A percentile compares a stretch with the other conserved stretches of the same genome.
phyloP scores from a whole-genome alignment of 2,113 vertebrate genomes.

The Cyphomyrus plagiostoma region DNA sequence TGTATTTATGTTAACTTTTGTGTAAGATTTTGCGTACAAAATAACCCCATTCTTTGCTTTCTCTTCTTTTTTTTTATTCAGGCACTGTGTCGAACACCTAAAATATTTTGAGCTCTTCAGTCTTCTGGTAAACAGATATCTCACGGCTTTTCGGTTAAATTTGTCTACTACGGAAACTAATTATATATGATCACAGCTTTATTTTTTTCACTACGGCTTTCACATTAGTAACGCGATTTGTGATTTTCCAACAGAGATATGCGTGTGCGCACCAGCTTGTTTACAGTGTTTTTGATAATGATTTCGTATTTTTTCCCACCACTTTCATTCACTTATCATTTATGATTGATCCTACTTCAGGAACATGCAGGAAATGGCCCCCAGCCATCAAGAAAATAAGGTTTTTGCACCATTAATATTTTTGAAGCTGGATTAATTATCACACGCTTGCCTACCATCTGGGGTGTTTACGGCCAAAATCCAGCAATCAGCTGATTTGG shows the following conservation, averaged over 20 bases:
- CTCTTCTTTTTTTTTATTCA: neutral
- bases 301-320: neutral
- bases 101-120: neutral
- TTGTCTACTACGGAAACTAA: neutral
- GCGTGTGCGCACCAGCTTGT: neutral
- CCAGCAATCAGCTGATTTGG: neutral
- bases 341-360: neutral
- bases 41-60: neutral
- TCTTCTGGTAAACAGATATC: neutral
- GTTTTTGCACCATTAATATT: slow-evolving; percentile 4
- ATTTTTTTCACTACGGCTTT: neutral
- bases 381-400: neutral
- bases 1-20: neutral
- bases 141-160: neutral
- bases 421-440: neutral
- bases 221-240: neutral
- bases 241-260: neutral
- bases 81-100: slow-evolving; percentile 2
- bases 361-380: neutral
- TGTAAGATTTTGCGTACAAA: neutral
- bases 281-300: neutral
- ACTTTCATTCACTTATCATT: neutral
- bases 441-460: neutral
- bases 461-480: neutral
- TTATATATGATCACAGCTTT: neutral